phyloP scores from a whole-genome alignment of 2,888 invertebrate genomes.

The Philaethria dido region DNA sequence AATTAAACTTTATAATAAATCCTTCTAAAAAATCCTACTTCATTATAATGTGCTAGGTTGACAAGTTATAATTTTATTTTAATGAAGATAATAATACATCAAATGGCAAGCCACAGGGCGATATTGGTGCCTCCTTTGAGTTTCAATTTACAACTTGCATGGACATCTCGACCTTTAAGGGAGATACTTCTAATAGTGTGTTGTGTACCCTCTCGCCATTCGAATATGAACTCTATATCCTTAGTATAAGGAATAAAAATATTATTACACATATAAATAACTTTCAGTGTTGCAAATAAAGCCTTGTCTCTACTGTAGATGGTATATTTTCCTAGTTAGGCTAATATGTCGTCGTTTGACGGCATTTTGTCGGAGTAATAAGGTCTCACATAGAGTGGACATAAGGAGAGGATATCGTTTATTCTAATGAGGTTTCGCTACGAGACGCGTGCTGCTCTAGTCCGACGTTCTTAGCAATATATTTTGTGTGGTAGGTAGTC shows the following conservation, averaged over 20 bases:
- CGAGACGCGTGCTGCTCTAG: conserved; percentile 60
- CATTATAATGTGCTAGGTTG: no score
- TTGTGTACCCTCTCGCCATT: conserved; percentile 61
- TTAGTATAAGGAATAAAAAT: conserved; percentile 42
- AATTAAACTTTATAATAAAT: no score
- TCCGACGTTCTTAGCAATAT: conserved; percentile 53
- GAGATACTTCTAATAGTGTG: conserved; percentile 65
- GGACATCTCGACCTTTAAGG: conserved; percentile 73
- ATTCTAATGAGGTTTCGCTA: conserved; percentile 81
- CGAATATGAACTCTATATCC: conserved; percentile 41
- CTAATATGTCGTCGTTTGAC: conserved; percentile 69
- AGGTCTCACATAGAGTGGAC: conserved; percentile 81
- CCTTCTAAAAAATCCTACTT: no score
- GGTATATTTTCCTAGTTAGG: conserved; percentile 53
- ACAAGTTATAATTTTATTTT: not conserved
- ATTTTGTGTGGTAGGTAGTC: conserved; percentile 40
- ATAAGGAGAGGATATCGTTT: conserved; percentile 83
- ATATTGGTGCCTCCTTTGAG: conserved; percentile 69
- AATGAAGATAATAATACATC: conserved; percentile 27
- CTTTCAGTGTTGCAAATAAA: conserved; percentile 50
- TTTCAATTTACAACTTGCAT: conserved; percentile 78
- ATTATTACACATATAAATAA: conserved; percentile 35
- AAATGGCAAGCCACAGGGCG: conserved; percentile 50
- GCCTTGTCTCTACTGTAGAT: conserved; percentile 51
- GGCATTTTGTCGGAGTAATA: conserved; percentile 82